Base-by-base conservation (phyloP, 2,113 vertebrate genomes). In the Romanogobio albipinnatus region DNA sequence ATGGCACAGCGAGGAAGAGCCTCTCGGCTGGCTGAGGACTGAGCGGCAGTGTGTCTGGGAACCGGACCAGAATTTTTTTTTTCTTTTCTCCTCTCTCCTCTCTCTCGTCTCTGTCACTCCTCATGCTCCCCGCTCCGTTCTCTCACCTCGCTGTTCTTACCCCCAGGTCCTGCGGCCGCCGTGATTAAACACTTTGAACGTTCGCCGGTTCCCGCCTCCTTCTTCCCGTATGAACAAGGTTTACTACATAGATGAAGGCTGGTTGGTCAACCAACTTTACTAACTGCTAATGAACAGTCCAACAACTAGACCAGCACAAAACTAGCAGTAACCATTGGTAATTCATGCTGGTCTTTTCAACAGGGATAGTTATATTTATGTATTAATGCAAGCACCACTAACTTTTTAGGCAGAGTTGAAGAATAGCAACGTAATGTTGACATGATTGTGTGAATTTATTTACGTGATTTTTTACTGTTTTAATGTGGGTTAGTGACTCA, bases 401-500 rank as follows among this genome's bases (percentile, higher is more conserved):
- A 74, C n/a, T 74, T 45, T 24, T 47, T 45, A 74, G n/a, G 2
- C 2, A 47, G 70, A 5, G 11, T 19, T 68, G 64, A 17, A 70
- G 33, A 36, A 36, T 19, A 36, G 66, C 36, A 22, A 24, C n/a
- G 24, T 45, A 24, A 47, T 3, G 11, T 78, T 78, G 58, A 26
- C 59, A 58, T 15, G 66, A 24, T 45, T 61, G 51, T 33, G 82
- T 78, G 29, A 62, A 62, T 49, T 62, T 62, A 81, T 73, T 62
- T 13, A 74, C 76, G 19, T 68, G 81, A 70, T 47, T 53, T 39
- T 83, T 17, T 4, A 33, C 85, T 61, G 53, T 43, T 75, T 26
- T 15, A n/a, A 64, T 17, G 51, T 58, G 76, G 9, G 19, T 39
- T 56, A 36, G 62, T 24, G 47, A 96, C 98, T 96, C 94, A 99